Evolutionary conservation across 2,797 vertebrate genomes (phyloP), one percentile per base, ranked within the genome.

Genomic region (Coracias cyanogaster): DNA sequence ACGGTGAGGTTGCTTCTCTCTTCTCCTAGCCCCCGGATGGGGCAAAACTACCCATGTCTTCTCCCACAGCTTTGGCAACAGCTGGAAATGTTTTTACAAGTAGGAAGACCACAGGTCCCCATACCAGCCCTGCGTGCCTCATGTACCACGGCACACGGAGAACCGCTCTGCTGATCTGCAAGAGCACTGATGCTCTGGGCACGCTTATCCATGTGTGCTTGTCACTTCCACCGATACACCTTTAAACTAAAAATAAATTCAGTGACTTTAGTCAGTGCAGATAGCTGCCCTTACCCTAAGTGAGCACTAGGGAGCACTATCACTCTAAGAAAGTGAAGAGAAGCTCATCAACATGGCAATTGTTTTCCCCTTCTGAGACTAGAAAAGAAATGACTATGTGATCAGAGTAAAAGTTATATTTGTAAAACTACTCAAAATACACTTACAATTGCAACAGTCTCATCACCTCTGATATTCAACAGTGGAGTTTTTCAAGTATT

Each of bases 281-380:
- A 16, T 1, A 48, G 26, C 3, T 90, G 95, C 57, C 51, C 41
- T 92, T 93, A 46, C 90, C 49, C 10, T 5, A 20, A 18, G 31
- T 81, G 79, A 94, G 86, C 97, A 79, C 97, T 78, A 98, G 98
- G 96, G 84, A 96, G 97, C 67, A 71, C 96, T 93, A 67, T 60
- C 84, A 84, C 74, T 66, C 94, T 67, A 71, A 22, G 31, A 80
- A 96, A 73, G 61, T 13, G 5, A 25, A 69, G 49, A 35, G 19
- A 64, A 72, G 55, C 31, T n/a, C 72, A 41, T 5, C 61, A 52
- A 49, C 12, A 4, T 0, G 9, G 82, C 21, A 66, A 52, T 4
- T 60, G 35, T 6, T 71, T 48, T 62, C 48, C 29, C 39, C n/a
- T 76, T n/a, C 26, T 35, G 35, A 70, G 46, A 58, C 3, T 33